Evolutionary conservation across 2,797 vertebrate genomes (phyloP).

Genomic region (Clamator glandarius): DNA sequence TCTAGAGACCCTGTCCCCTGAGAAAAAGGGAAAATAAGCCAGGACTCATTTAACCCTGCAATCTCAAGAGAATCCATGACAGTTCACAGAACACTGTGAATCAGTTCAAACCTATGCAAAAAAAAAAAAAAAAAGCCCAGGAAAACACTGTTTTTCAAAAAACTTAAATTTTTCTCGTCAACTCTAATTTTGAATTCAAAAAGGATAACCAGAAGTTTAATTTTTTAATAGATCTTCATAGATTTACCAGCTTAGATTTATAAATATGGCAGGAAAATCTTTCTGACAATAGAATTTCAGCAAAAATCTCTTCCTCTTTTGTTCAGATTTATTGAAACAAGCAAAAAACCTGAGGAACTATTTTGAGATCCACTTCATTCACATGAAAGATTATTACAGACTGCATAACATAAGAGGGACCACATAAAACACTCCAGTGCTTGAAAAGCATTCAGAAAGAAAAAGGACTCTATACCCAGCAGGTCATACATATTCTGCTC

Average conservation of each 20-base stretch:
- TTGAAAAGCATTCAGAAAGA: neutral
- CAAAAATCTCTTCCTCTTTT: neutral
- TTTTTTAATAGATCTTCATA: neutral
- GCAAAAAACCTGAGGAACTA: rapidly evolving
- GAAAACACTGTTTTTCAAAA: neutral
- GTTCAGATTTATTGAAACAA: neutral
- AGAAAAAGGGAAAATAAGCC: neutral
- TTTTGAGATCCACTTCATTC: neutral
- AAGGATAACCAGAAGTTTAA: neutral
- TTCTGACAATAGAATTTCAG: neutral
- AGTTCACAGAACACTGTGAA: neutral
- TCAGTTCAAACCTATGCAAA: neutral
- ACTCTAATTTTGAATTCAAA: neutral
- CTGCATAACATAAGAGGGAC: neutral
- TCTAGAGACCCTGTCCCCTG: neutral
- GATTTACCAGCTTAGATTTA: neutral
- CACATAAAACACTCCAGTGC: neutral
- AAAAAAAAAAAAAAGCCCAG: neutral
- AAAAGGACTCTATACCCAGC: neutral
- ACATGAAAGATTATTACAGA: neutral
- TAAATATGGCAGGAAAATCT: neutral
- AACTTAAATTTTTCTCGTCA: neutral
- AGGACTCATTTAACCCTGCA: neutral
- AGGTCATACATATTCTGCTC: neutral
- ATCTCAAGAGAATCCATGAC: rapidly evolving